Conservation (phyloP, 2,797 vertebrate genomes). For the Cyclopterus lumpus region DNA sequence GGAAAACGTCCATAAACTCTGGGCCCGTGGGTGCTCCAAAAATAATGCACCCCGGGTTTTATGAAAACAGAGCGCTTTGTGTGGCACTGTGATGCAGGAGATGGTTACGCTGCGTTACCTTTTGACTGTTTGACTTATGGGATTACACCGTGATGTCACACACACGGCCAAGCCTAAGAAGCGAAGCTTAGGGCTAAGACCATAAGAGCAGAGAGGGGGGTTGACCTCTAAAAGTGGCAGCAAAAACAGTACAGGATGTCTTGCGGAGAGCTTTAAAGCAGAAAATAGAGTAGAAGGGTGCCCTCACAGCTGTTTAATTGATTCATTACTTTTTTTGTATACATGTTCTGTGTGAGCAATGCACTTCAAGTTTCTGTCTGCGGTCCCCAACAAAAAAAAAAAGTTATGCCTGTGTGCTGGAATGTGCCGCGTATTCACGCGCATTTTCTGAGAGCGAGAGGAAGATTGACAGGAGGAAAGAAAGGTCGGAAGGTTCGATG, state of each 20-base stretch:
- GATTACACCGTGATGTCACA: conserved; percentile 77
- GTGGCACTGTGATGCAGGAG: conserved; percentile 35
- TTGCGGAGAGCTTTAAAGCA: conserved; percentile 47
- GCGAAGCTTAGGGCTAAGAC: conserved; percentile 73
- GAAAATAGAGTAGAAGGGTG: conserved; percentile 32
- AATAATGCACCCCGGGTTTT: not conserved
- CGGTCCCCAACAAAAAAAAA: conserved; percentile 4
- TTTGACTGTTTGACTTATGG: conserved; percentile 74
- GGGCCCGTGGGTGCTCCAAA: conserved; percentile 8
- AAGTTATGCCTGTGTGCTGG: conserved; percentile 33
- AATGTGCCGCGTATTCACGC: conserved; percentile 39
- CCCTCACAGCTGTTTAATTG: conserved; percentile 25
- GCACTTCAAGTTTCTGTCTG: conserved; percentile 48
- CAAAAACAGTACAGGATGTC: conserved; percentile 65
- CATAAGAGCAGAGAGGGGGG: conserved; percentile 44
- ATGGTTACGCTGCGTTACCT: conserved; percentile 56
- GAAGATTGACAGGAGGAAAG: conserved; percentile 22
- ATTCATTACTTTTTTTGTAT: conserved; percentile 54
- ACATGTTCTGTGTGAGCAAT: conserved; percentile 46
- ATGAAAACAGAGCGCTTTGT: conserved; percentile 12
- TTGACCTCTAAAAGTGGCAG: conserved; percentile 71
- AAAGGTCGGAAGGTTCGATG: conserved; percentile 7
- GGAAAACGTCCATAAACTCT: not conserved
- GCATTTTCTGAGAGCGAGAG: conserved; percentile 47
- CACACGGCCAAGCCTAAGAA: conserved; percentile 76